phyloP scores from a whole-genome alignment of 2,797 vertebrate genomes.

The Falco cherrug region DNA sequence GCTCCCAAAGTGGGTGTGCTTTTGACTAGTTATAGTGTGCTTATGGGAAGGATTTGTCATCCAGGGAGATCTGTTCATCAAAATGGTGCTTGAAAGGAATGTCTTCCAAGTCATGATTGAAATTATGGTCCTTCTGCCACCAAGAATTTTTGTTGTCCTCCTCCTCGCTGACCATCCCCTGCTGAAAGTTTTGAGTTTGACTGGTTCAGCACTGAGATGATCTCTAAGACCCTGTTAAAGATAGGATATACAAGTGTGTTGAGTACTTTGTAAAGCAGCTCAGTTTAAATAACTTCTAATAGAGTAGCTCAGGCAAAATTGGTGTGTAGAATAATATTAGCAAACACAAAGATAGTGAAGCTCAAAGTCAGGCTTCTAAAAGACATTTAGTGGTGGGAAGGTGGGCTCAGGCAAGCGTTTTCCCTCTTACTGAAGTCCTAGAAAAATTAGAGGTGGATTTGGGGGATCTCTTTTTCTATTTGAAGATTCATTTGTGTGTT shows the following conservation, averaged over 20 bases:
- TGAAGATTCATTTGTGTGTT: background rate
- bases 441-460: background rate
- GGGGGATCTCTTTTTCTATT: background rate
- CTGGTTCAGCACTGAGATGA: background rate
- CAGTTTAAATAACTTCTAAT: background rate
- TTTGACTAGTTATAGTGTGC: background rate
- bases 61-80: background rate
- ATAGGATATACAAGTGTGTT: background rate
- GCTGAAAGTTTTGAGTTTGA: background rate
- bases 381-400: background rate
- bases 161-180: background rate
- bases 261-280: background rate
- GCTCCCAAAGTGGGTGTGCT: background rate
- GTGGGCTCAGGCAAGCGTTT: background rate
- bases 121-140: background rate
- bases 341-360: background rate
- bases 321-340: background rate
- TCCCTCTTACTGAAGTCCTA: background rate
- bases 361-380: background rate
- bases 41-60: background rate
- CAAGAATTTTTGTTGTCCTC: background rate
- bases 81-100: background rate
- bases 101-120: background rate
- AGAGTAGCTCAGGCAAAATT: background rate
- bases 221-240: background rate